phyloP scores from a whole-genome alignment of 2,888 invertebrate genomes.

The Drosophila aldrichi region DNA sequence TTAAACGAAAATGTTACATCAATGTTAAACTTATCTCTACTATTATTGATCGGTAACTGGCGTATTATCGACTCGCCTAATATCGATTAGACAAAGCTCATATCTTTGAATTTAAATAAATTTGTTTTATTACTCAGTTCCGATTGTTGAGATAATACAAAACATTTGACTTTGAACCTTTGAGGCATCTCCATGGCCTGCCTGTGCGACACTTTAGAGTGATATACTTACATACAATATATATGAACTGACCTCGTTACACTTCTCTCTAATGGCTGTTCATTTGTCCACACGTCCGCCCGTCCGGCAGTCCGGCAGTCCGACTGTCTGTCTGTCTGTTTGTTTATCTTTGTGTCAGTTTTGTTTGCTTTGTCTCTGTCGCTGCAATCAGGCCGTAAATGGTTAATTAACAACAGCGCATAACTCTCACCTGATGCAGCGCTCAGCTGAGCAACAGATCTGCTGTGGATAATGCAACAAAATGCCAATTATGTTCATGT shows the following conservation, averaged over 20 bases:
- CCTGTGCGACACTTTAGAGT: neutral
- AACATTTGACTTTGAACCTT: slow-evolving; percentile 10
- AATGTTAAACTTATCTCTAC: no score
- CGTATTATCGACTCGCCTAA: neutral
- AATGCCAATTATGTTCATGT: slow-evolving; percentile 74
- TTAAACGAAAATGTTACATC: no score
- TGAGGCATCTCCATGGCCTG: slow-evolving; percentile 21
- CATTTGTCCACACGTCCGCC: neutral
- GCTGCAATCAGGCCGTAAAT: slow-evolving; percentile 75
- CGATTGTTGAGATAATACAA: neutral
- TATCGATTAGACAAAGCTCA: neutral
- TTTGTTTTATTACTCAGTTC: neutral
- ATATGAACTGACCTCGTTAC: slow-evolving; percentile 55
- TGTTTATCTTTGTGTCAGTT: slow-evolving; percentile 5
- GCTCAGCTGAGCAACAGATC: slow-evolving; percentile 18
- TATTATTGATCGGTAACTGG: no score
- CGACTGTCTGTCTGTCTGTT: slow-evolving; percentile 8
- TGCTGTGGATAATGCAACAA: slow-evolving; percentile 48
- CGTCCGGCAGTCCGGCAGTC: no score
- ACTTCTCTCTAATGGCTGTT: slow-evolving; percentile 19
- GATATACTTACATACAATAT: neutral
- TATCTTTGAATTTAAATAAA: no score
- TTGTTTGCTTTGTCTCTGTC: slow-evolving; percentile 20
- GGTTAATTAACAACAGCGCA: slow-evolving; percentile 78
- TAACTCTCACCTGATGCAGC: slow-evolving; percentile 72